Evolutionary conservation across 2,797 vertebrate genomes (phyloP).

Genomic region (Centropyge bicolor): DNA sequence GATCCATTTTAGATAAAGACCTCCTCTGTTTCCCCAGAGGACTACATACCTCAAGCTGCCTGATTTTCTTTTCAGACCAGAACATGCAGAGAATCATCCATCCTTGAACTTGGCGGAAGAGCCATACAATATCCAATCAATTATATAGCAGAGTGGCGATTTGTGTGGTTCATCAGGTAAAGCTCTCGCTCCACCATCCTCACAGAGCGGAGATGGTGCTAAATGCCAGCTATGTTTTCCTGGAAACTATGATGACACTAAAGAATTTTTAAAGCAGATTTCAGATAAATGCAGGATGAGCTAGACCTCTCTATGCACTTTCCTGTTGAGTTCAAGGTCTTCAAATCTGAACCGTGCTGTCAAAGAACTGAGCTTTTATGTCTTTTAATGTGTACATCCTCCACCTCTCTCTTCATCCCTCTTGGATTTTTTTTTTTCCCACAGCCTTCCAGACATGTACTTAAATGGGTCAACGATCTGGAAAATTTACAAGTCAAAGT

Average conservation of each 20-base stretch:
- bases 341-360: background rate
- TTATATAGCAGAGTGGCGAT: conserved; percentile 10
- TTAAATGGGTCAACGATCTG: background rate
- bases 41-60: conserved; percentile 3
- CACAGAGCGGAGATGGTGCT: background rate
- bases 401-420: background rate
- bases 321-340: background rate
- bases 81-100: conserved; percentile 28
- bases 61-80: conserved; percentile 23
- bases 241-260: conserved; percentile 3
- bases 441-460: background rate
- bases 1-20: conserved; percentile 61
- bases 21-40: conserved; percentile 27
- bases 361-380: background rate
- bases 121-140: conserved; percentile 25
- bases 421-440: too few species aligned
- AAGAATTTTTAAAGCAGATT: background rate
- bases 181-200: background rate
- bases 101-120: conserved; percentile 10
- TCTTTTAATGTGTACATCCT: background rate
- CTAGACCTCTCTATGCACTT: background rate
- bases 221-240: background rate
- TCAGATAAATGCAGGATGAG: background rate
- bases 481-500: background rate
- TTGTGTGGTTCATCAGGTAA: conserved; percentile 36